Evolutionary conservation across 37 sponge, comb jelly and placozoan genomes (phyloP), one percentile per base, ranked within the genome.

Genomic region (Aplysina aerophoba): DNA sequence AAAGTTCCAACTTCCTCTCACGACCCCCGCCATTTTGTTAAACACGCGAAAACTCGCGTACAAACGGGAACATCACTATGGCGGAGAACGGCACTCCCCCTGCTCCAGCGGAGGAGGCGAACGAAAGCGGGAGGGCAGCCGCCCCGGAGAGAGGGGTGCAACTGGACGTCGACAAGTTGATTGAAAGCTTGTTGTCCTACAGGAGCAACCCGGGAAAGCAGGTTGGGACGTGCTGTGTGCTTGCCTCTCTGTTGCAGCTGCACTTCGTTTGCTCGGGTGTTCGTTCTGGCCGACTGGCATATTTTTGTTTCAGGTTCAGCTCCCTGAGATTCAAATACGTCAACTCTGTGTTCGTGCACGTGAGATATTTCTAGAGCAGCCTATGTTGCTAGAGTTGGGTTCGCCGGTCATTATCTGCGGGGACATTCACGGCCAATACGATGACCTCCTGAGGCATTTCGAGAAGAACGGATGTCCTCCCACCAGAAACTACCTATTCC

Each of bases 351-450:
- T 39, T 15, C 82, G 50, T 55, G 55, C 92, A 30, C 83, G 98
- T 0, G 93, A 95, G 33, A 24, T 98, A 8, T 91, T 95, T 68
- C 89, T 98, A 54, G 59, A 87, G 14, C 96, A 98, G 83, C 94
- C 96, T 0, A 86, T 90, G 87, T 85, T 98, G 57, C 87, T 93
- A n/a, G 94, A 95, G 81, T 73, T 98, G 38, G 58, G 57, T 25
- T 87, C 92, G 15, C 98, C 98, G 0, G 84, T 98, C 20, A 91
- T 84, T 33, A 93, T 98, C 25, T 88, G 91, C 83, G 97, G 97
- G 1, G 97, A 96, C 74, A 89, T 96, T 33, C 97, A 96, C 77
- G 97, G 96, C 22, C 96, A 96, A 88, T 96, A 83, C 59, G 92
- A 86, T 53, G 93, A 93, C 74, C 87, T 96, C 57, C 61, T 96